These are phyloP conservation scores for Cecropterus lyciades DNA, from an alignment of 1,140 invertebrate species.

Conservation along the genomic window DNA sequence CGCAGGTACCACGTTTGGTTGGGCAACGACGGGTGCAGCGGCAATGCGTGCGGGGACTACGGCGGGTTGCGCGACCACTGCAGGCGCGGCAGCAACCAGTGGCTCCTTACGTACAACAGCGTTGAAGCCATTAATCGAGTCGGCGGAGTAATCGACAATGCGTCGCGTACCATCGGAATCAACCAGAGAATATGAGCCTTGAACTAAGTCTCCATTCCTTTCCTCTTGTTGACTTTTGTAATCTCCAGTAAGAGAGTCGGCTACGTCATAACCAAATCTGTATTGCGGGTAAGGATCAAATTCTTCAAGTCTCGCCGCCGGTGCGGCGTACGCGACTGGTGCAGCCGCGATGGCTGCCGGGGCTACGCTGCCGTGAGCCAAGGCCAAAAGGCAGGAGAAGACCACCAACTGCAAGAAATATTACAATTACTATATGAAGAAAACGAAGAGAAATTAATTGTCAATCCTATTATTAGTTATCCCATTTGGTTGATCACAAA, in stretches of 20 bases:
- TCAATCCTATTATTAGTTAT: not conserved
- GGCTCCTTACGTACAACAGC: slow-evolving; percentile 84
- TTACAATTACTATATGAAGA: not conserved
- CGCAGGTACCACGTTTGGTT: slow-evolving; percentile 33
- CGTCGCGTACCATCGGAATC: slow-evolving; percentile 86
- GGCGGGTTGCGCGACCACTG: slow-evolving; percentile 62
- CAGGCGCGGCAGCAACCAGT: slow-evolving; percentile 65
- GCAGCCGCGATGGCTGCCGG: slow-evolving; percentile 66
- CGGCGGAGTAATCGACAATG: slow-evolving; percentile 85
- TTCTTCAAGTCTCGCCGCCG: slow-evolving; percentile 81
- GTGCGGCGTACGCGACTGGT: slow-evolving; percentile 62
- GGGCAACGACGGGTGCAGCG: slow-evolving; percentile 41
- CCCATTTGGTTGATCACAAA: not conserved
- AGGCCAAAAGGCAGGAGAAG: slow-evolving; percentile 66
- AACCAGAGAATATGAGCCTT: slow-evolving; percentile 85
- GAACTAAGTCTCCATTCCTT: slow-evolving; percentile 86
- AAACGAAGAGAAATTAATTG: not conserved
- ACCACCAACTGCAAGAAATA: slow-evolving; percentile 65
- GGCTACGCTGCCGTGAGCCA: slow-evolving; percentile 63
- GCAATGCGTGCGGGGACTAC: slow-evolving; percentile 47
- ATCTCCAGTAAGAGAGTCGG: slow-evolving; percentile 86
- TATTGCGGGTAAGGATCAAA: slow-evolving; percentile 86
- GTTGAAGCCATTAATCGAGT: slow-evolving; percentile 86
- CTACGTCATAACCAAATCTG: slow-evolving; percentile 86
- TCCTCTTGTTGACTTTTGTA: slow-evolving; percentile 86